Evolutionary conservation across 2,113 vertebrate genomes (phyloP).

Genomic region (Isurus oxyrinchus): DNA sequence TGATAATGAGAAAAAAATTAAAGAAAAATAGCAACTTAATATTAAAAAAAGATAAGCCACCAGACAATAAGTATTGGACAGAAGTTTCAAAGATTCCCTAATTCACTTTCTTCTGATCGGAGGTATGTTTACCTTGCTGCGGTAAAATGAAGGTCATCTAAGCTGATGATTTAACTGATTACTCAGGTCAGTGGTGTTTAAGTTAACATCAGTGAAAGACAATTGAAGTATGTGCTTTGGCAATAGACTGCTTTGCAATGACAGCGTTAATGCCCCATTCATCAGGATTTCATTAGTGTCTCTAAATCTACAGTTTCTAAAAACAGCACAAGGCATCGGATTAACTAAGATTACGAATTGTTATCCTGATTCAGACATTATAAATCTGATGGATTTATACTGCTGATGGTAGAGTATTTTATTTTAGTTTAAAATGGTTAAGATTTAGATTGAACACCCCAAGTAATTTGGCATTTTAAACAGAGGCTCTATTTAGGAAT

Average conservation of each 20-base stretch:
- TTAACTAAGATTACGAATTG: constrained; percentile 30
- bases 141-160: neutral
- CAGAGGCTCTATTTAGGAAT: constrained; percentile 17
- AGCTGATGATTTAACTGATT: too few relatives aligned
- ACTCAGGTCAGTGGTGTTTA: neutral
- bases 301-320: constrained; percentile 14
- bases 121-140: neutral
- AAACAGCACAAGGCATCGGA: constrained; percentile 18
- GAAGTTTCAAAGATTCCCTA: neutral
- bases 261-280: neutral
- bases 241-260: neutral
- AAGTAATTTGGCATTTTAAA: constrained; percentile 13
- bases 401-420: neutral
- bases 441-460: neutral
- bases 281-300: constrained; percentile 16
- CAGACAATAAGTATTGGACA: neutral
- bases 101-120: neutral
- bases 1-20: neutral
- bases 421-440: neutral
- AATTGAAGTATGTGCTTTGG: neutral
- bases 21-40: neutral
- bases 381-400: constrained; percentile 30
- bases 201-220: neutral
- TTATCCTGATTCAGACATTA: neutral
- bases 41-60: neutral